These are phyloP conservation scores for Odontophorus gujanensis DNA, from an alignment of 2,113 vertebrate genomes.

Conservation along the genomic window DNA sequence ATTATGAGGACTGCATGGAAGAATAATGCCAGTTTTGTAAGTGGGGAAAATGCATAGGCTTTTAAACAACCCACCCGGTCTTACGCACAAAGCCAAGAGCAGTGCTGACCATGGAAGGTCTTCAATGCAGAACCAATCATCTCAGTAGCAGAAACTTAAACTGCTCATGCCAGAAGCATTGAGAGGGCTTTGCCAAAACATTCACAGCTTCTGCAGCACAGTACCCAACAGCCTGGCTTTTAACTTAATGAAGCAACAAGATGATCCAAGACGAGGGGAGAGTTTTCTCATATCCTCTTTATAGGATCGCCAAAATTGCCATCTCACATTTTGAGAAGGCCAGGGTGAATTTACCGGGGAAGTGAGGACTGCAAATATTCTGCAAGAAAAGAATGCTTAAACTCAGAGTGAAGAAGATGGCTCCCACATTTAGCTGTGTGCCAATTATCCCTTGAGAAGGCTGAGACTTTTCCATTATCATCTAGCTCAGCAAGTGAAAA, in stretches of 20 bases:
- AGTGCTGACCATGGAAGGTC: not conserved
- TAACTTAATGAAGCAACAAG: not conserved
- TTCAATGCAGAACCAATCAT: not conserved
- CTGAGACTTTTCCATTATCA: not conserved
- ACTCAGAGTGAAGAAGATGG: accelerated
- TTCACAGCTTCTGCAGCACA: not conserved
- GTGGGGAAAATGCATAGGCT: not conserved
- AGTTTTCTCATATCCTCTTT: not conserved
- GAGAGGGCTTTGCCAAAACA: not conserved
- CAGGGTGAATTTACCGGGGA: not conserved
- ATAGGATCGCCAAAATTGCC: not conserved
- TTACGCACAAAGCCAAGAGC: not conserved
- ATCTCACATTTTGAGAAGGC: not conserved
- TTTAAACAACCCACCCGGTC: not conserved
- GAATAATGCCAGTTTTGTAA: not conserved
- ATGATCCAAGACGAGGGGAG: not conserved
- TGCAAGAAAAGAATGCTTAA: not conserved
- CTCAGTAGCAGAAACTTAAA: not conserved
- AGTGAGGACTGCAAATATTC: not conserved
- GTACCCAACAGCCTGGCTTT: not conserved
- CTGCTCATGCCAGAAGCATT: not conserved
- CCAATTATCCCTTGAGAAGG: not conserved
- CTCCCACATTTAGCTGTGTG: not conserved
- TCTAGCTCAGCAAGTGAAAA: not conserved
- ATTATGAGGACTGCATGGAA: no score